Evolutionary conservation across 2,797 vertebrate species (phyloP).

Genomic region (Synaphobranchus kaupii): DNA sequence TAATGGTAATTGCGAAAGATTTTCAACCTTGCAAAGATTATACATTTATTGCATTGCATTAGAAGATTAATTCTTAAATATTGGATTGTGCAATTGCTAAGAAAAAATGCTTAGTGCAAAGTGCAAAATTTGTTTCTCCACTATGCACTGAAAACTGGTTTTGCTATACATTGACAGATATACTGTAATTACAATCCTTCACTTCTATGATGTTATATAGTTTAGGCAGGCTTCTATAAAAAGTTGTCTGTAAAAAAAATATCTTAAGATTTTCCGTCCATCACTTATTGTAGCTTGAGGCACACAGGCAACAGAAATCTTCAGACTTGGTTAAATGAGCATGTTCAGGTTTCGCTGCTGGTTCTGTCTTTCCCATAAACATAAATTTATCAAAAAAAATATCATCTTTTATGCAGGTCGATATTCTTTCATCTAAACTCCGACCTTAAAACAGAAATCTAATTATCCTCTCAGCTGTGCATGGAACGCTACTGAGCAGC

Average conservation of each 20-base stretch:
- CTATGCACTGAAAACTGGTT: not conserved
- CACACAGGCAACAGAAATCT: not conserved
- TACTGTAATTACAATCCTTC: too few species aligned
- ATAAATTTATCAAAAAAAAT: not conserved
- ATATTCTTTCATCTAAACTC: not conserved
- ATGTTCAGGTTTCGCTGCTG: not conserved
- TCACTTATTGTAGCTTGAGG: not conserved
- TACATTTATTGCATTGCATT: not conserved
- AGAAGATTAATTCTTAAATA: not conserved
- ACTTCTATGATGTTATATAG: not conserved
- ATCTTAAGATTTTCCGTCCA: conserved; percentile 8
- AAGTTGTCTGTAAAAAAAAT: not conserved
- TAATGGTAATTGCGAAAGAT: not conserved
- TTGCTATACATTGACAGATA: not conserved
- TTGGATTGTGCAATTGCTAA: not conserved
- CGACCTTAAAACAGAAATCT: conserved; percentile 1
- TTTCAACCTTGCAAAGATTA: not conserved
- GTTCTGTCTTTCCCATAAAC: not conserved
- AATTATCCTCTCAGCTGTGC: conserved; percentile 1
- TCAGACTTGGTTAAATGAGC: not conserved
- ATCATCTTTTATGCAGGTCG: not conserved
- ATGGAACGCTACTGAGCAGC: not conserved
- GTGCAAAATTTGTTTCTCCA: not conserved
- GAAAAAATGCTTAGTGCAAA: not conserved
- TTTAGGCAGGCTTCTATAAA: not conserved